These are phyloP conservation scores for Cryptomyrus ogoouensis DNA, from an alignment of 2,113 vertebrate species.

Conservation along the genomic window DNA sequence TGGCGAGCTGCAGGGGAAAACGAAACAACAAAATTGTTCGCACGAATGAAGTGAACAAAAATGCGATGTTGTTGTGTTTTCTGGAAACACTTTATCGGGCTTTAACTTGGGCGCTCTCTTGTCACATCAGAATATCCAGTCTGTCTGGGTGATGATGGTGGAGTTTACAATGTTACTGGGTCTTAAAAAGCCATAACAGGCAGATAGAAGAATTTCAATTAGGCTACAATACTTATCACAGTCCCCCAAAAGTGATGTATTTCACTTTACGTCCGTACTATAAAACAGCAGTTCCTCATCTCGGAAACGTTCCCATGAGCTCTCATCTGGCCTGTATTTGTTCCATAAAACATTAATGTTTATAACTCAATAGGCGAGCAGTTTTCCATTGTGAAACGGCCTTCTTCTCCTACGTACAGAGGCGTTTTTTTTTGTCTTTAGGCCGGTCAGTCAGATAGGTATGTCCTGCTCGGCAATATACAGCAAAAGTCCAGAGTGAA, in stretches of 20 bases:
- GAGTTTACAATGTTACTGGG: background rate
- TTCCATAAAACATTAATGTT: conserved; percentile 20
- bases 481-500: background rate
- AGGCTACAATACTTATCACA: background rate
- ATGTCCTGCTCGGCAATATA: conserved; percentile 10
- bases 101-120: background rate
- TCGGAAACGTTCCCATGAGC: background rate
- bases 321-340: background rate
- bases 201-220: background rate
- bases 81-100: background rate
- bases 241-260: background rate
- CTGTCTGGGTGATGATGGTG: background rate
- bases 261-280: background rate
- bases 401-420: conserved; percentile 25
- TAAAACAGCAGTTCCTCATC: background rate
- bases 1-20: background rate
- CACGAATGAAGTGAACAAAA: background rate
- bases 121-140: background rate
- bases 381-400: conserved; percentile 37
- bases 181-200: background rate
- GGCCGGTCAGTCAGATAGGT: conserved; percentile 6
- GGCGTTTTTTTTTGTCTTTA: conserved; percentile 9
- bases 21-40: background rate
- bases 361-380: background rate
- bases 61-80: background rate